Conservation (phyloP, 2,113 vertebrate genomes). For the Cacatua alba region DNA sequence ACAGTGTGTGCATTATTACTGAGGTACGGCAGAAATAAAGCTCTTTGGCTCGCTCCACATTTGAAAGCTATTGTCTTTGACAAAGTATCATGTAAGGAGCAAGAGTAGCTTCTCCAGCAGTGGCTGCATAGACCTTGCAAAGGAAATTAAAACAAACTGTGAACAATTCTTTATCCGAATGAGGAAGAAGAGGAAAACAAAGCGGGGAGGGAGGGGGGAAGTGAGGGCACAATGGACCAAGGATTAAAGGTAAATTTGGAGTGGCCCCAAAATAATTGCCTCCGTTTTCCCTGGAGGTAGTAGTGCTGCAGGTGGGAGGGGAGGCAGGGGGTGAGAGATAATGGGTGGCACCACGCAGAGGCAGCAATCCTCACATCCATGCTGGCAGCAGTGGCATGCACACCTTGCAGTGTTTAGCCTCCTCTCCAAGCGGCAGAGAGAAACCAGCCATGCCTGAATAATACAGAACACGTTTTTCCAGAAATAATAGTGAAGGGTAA, state of each 20-base stretch:
- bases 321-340: background rate
- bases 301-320: background rate
- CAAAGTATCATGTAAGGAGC: background rate
- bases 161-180: background rate
- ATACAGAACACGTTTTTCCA: background rate
- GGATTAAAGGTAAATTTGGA: slow-evolving; percentile 22
- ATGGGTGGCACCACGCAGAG: background rate
- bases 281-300: background rate
- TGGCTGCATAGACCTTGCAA: background rate
- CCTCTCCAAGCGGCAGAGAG: fast-evolving
- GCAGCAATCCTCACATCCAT: background rate
- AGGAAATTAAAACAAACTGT: slow-evolving; percentile 1
- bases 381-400: background rate
- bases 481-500: background rate
- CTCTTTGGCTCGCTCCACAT: background rate
- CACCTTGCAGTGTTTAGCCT: background rate
- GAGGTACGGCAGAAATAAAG: slow-evolving; percentile 1
- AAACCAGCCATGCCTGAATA: background rate
- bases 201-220: background rate
- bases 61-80: slow-evolving; percentile 32
- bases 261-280: background rate
- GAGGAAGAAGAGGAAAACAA: background rate
- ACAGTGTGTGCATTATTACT: background rate
- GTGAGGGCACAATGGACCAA: background rate
- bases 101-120: background rate